Evolutionary conservation across 2,113 vertebrate species (phyloP).

Genomic region (Myanophis thanlyinensis): DNA sequence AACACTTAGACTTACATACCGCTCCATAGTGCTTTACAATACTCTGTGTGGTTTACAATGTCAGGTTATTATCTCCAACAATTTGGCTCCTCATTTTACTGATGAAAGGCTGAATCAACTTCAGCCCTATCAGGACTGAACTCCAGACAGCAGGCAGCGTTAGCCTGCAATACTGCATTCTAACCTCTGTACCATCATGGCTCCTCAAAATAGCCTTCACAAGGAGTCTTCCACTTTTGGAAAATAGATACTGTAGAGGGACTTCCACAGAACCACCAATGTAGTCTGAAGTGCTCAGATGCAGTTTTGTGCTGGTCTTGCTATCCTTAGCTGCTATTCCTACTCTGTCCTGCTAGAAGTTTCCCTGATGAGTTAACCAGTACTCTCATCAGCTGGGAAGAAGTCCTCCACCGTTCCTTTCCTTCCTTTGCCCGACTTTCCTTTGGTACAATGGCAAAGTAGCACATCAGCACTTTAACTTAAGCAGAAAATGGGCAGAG

Average conservation of each 20-base stretch:
- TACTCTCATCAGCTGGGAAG: not conserved
- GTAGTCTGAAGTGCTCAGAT: not conserved
- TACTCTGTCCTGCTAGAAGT: not conserved
- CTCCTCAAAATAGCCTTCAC: not conserved
- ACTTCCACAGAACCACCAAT: not conserved
- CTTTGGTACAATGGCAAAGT: not conserved
- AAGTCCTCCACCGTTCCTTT: not conserved
- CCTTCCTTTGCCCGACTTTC: not conserved
- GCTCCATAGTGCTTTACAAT: not conserved
- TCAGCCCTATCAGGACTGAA: not conserved
- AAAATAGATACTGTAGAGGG: not conserved
- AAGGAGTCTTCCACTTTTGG: not conserved
- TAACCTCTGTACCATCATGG: not conserved
- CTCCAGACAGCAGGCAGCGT: not conserved
- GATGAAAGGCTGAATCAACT: not conserved
- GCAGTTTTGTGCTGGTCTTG: not conserved
- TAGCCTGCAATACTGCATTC: not conserved
- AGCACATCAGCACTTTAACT: not conserved
- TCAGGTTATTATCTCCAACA: not conserved
- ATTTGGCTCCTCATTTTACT: not conserved
- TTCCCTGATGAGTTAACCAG: not conserved
- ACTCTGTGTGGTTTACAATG: not conserved
- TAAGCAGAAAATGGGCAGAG: not conserved
- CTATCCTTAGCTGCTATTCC: not conserved
- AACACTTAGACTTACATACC: not conserved